Base-by-base conservation (phyloP, 2,797 vertebrate genomes). In the Setipinna tenuifilis region DNA sequence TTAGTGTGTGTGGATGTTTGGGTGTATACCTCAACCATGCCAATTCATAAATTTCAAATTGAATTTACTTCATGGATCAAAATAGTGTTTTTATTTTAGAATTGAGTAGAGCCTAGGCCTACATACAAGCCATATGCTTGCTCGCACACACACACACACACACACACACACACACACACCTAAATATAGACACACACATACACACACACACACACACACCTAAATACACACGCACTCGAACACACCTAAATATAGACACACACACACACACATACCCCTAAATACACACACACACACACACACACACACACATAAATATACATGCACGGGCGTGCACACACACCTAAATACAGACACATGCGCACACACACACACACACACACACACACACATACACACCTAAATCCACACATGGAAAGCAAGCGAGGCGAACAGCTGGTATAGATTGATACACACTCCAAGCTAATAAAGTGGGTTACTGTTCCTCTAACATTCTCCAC, bases 381-480 rank as follows among this genome's bases (percentile, higher is more conserved):
- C 46, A 48, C 46, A 28, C 71, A 28, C 71, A 28, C 71, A 28
- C 25, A 48, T 10, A 48, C 46, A 48, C 46, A 48, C 46, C 3
- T 10, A 48, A 3, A 48, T 10, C 3, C 46, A 48, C 46, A 48
- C 46, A 48, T 10, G 10, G 46, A 48, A 10, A 10, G 46, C 4
- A 48, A 10, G 46, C 3, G 46, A 25, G n/a, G n/a, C n/a, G 61
- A 25, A 68, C 23, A 68, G 65, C 65, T 28, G 65, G 65, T 68
- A 68, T 68, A 68, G 65, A 68, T 68, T 68, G 23, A 68, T 68
- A 68, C 65, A 68, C 25, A 68, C 65, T 68, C 23, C 12, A 31
- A 23, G 23, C 65, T 23, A 68, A 68, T 68, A 68, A 68, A 68
- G 65, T 68, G 23, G 14, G 65, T 68, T 68, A 68, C 65, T 68